Evolutionary conservation across 1,140 invertebrate genomes (phyloP), one percentile per base, ranked within the genome.

Genomic region (Nephila pilipes): DNA sequence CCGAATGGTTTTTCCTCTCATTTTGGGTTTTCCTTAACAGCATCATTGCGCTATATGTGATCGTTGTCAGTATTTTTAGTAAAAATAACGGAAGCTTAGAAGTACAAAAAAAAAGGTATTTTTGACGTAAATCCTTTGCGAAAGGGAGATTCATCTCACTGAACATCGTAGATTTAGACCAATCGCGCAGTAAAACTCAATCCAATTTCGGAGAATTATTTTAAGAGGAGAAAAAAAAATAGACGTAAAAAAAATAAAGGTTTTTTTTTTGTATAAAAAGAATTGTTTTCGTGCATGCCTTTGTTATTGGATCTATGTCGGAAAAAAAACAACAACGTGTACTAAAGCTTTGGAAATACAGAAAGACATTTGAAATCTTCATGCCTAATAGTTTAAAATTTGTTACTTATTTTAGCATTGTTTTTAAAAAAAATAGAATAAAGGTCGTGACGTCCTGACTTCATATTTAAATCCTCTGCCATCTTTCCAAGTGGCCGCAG

Each of bases 171-270:
- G 69, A 75, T 75, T 75, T 75, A 36, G 6, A 32, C 1, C 29
- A 20, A 75, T 75, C 29, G 69, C 29, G 29, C 36, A 36, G 20
- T 75, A 75, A 75, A 75, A 75, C 69, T 29, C 69, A 75, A 75
- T 75, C 69, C 69, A 75, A 75, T 75, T 75, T 75, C 32, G 69
- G 32, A 6, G 32, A 75, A 75, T 32, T 75, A 75, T 75, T 75
- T 75, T 75, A 32, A 75, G 18, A 69, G 14, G 1, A 29, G 14
- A n/a, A 4, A 1, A 75, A 75, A 75, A 25, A 29, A 18, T 18
- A 29, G 14, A 32, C 16, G 14, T 20, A 3, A 5, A 22, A 22
- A 22, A 58, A 60, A 18, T 20, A 60, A 5, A 60, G 16, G 16
- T 60, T 20, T 16, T 60, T 60, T 58, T 58, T 14, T 60, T 60